phyloP scores from a whole-genome alignment of 2,113 vertebrate species.

The Sterna hirundo region DNA sequence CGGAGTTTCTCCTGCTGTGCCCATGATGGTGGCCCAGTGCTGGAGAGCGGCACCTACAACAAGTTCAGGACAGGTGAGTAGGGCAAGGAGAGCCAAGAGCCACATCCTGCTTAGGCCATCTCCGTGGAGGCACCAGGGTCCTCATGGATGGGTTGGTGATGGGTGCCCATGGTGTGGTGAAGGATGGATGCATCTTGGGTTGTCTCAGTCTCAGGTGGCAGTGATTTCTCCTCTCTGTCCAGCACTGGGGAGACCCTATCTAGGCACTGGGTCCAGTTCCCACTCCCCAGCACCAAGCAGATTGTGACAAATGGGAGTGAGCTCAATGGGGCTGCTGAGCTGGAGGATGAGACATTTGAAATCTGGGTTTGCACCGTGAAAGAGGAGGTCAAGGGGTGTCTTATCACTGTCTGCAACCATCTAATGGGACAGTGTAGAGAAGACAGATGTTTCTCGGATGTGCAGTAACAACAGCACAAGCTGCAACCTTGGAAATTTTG shows the following conservation, averaged over 20 bases:
- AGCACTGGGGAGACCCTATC: neutral
- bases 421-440: neutral
- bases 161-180: neutral
- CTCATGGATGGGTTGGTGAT: neutral
- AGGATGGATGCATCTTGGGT: neutral
- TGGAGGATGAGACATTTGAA: neutral
- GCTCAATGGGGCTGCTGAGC: neutral
- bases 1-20: constrained; percentile 75
- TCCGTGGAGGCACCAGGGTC: fast-evolving
- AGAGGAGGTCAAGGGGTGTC: neutral
- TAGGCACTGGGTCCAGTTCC: neutral
- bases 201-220: neutral
- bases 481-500: neutral
- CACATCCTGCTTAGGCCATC: neutral
- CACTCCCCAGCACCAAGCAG: neutral
- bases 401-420: neutral
- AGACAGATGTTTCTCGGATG: neutral
- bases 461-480: neutral
- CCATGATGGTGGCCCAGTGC: constrained; percentile 40
- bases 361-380: neutral
- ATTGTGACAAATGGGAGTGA: neutral
- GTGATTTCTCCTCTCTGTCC: neutral
- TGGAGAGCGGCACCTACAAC: constrained; percentile 81
- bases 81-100: neutral
- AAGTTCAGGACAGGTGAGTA: constrained; percentile 83